Base-by-base conservation (phyloP, 2,113 vertebrate species). In the Climacteris rufus region DNA sequence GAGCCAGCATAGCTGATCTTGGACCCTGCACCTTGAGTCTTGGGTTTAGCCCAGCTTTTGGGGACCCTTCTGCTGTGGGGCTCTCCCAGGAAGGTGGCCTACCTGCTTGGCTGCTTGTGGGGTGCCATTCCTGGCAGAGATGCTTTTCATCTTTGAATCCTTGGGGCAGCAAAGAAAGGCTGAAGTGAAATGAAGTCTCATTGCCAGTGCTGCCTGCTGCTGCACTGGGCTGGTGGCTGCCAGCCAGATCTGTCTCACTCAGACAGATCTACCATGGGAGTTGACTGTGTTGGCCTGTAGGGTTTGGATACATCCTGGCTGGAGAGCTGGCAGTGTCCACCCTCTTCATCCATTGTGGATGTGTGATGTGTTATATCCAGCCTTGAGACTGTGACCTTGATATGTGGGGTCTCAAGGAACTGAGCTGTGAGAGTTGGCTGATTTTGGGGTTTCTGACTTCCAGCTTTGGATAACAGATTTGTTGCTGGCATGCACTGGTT, bases 341-440 rank as follows among this genome's bases (percentile, higher is more conserved):
- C 21, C 31, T 86, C 13, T 57, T 63, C 3, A 2, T 45, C 70
- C 25, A 3, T 52, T 0, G 0, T n/a, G 28, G 6, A 0, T 27
- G 61, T 0, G 1, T 25, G 45, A 3, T 28, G 22, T 25, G 22
- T 65, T n/a, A 5, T 15, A 4, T 13, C 39, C 44, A 74, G 35
- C 45, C 47, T 33, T 28, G 60, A 42, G 59, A 30, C 31, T 23
- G 40, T 76, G 66, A 42, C 59, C 42, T 70, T 11, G 1, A 39
- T 57, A 59, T 66, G n/a, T 31, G n/a, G 28, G 40, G 9, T 52
- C 66, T 89, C 37, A 63, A 49, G 76, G 40, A 78, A 9, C 31
- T 2, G 2, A 72, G 31, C 33, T 31, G 13, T 33, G 39, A 24
- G 30, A 17, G 33, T 10, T 31, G 53, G 28, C 39, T 92, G 65